A percentile compares a stretch with the other conserved stretches of the same genome.
Conservation (phyloP, 1,140 invertebrate genomes). For the Lysiphlebus fabarum region DNA sequence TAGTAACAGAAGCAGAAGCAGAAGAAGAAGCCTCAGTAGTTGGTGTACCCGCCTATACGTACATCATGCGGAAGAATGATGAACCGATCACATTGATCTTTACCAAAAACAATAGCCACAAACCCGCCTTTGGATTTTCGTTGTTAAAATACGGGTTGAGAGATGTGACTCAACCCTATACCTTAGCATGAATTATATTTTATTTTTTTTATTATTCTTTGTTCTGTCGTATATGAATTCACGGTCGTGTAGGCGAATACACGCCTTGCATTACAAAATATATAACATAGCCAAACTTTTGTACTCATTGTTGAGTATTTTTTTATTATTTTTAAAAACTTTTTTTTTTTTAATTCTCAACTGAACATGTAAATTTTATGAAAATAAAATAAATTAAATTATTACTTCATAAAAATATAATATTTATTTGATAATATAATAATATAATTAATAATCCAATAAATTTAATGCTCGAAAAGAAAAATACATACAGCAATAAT, state of each 20-base stretch:
- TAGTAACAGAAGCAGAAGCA: too few relatives aligned
- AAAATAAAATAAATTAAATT: too few relatives aligned
- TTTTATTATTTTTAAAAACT: constrained; percentile 4
- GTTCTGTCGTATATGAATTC: constrained; percentile 8
- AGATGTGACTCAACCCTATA: constrained; percentile 38
- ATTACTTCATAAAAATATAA: too few relatives aligned
- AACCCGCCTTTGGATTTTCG: constrained; percentile 39
- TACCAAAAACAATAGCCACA: constrained; percentile 44
- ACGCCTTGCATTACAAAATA: constrained; percentile 12
- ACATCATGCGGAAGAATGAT: constrained; percentile 40
- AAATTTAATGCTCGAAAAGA: too few relatives aligned
- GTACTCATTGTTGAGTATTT: not conserved
- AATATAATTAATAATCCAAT: too few relatives aligned
- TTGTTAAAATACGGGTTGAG: constrained; percentile 40
- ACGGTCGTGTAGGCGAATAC: constrained; percentile 17
- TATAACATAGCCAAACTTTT: not conserved
- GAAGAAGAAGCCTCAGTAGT: too few relatives aligned
- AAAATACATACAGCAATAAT: too few relatives aligned
- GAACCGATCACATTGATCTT: constrained; percentile 48
- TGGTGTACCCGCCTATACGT: constrained; percentile 11
- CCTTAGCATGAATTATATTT: too few relatives aligned
- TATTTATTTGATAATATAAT: too few relatives aligned
- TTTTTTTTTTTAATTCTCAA: not conserved
- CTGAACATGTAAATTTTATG: too few relatives aligned
- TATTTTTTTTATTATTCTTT: too few relatives aligned